phyloP scores from a whole-genome alignment of 2,797 vertebrate genomes.

The Hydrophis major region DNA sequence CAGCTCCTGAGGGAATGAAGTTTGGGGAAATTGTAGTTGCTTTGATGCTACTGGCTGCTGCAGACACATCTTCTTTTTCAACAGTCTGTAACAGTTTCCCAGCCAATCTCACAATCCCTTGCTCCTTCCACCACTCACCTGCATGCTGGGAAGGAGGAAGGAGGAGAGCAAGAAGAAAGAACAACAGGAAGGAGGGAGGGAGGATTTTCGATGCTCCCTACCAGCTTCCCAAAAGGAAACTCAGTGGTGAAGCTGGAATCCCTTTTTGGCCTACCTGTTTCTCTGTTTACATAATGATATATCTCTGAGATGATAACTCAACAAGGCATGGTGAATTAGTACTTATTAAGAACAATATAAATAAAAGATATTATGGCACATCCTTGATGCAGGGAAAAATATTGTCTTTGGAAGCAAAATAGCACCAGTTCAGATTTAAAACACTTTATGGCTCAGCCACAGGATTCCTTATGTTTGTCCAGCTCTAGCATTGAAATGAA shows the following conservation, averaged over 20 bases:
- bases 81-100: neutral
- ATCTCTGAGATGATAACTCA: neutral
- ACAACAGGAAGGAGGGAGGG: neutral
- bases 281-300: neutral
- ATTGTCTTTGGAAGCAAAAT: neutral
- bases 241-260: neutral
- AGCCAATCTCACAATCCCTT: neutral
- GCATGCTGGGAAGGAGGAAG: neutral
- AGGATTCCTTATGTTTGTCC: conserved; percentile 14
- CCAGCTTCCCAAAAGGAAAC: neutral
- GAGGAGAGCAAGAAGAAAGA: neutral
- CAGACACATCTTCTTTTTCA: neutral
- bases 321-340: neutral
- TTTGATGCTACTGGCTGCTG: neutral
- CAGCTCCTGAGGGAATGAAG: neutral
- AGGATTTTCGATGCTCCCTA: neutral
- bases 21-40: neutral
- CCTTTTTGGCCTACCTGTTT: neutral
- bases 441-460: neutral
- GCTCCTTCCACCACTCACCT: neutral
- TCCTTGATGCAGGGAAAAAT: neutral
- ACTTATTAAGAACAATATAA: neutral
- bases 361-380: neutral
- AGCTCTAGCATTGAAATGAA: neutral
- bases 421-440: neutral